Percentiles rank a stretch among this genome's conserved stretches.
Conservation (phyloP, 1,140 invertebrate species). For the fruit fly (Drosophila melanogaster) region DNA sequence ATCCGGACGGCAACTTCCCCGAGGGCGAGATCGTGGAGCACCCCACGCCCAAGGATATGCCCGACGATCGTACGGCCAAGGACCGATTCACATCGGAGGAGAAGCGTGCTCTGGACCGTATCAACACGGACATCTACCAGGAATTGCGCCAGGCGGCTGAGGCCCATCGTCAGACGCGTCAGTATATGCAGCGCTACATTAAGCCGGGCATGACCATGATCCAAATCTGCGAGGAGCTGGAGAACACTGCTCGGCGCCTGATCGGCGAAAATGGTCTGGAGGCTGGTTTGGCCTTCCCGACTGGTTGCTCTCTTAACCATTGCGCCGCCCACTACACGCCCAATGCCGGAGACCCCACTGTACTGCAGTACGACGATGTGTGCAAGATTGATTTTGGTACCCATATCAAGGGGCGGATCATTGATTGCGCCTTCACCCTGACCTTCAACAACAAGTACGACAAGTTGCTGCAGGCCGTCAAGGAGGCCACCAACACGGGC, state of each 20-base stretch:
- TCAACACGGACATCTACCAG: conserved; percentile 96
- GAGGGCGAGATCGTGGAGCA: conserved; percentile 93
- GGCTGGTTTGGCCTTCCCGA: conserved; percentile 99
- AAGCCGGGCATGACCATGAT: conserved; percentile 99
- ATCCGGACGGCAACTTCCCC: conserved; percentile 92
- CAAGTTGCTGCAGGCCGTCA: conserved; percentile 96
- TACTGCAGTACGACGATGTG: conserved; percentile 98
- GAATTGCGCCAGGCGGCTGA: conserved; percentile 98
- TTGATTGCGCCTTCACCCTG: conserved; percentile 99
- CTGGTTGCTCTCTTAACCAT: conserved; percentile 99
- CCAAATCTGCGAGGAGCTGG: conserved; percentile 98
- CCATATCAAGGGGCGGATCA: conserved; percentile 99
- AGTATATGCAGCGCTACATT: conserved; percentile 95
- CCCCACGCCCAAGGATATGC: conserved; percentile 86
- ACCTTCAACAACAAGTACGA: conserved; percentile 99
- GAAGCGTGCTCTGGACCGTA: conserved; percentile 92
- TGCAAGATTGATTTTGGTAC: conserved; percentile 99
- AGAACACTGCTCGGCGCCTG: conserved; percentile 94
- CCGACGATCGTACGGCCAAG: conserved; percentile 93
- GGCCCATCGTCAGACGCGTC: conserved; percentile 97
- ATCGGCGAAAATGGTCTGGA: conserved; percentile 98
- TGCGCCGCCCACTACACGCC: conserved; percentile 99
- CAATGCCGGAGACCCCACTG: conserved; percentile 98
- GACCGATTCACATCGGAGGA: conserved; percentile 96
- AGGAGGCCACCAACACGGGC: conserved; percentile 99